phyloP scores from a whole-genome alignment of 2,888 invertebrate species.

The Chrysolina oricalcia region DNA sequence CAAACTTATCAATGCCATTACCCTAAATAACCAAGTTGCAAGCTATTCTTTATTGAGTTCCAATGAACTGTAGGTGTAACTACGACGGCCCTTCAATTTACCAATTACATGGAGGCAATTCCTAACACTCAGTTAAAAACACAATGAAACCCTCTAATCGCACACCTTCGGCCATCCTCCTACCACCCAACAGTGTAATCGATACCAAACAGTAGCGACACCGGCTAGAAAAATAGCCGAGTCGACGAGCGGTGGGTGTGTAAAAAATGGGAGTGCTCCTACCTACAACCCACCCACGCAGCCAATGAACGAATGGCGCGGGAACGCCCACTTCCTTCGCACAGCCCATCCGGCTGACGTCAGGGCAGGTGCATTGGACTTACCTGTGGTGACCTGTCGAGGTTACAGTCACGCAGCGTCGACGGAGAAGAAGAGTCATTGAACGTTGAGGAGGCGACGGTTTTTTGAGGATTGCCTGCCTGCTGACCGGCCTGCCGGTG shows the following conservation, averaged over 20 bases:
- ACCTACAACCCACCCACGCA: constrained; percentile 64
- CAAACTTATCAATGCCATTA: not conserved
- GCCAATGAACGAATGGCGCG: constrained; percentile 61
- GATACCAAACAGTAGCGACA: constrained; percentile 36
- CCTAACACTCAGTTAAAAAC: not conserved
- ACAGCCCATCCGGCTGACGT: constrained; percentile 62
- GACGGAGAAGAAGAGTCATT: constrained; percentile 29
- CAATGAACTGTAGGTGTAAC: not conserved
- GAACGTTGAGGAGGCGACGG: not conserved
- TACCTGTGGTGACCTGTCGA: constrained; percentile 54
- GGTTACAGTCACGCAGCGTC: constrained; percentile 11
- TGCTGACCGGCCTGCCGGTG: not conserved
- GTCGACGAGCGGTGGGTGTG: constrained; percentile 49
- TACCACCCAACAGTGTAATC: constrained; percentile 27
- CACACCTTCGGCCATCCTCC: not conserved
- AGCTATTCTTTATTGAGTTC: not conserved
- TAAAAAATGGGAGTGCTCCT: constrained; percentile 56
- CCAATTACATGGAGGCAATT: not conserved
- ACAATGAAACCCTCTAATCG: not conserved
- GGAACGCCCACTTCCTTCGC: constrained; percentile 62
- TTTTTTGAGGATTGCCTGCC: constrained; percentile 7
- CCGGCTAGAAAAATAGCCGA: constrained; percentile 38
- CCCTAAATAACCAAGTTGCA: not conserved
- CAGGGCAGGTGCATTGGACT: constrained; percentile 64
- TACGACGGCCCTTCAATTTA: not conserved